Evolutionary conservation across 2,888 invertebrate species (phyloP), one percentile per base, ranked within the genome.

Genomic region (Epiblema foenella): DNA sequence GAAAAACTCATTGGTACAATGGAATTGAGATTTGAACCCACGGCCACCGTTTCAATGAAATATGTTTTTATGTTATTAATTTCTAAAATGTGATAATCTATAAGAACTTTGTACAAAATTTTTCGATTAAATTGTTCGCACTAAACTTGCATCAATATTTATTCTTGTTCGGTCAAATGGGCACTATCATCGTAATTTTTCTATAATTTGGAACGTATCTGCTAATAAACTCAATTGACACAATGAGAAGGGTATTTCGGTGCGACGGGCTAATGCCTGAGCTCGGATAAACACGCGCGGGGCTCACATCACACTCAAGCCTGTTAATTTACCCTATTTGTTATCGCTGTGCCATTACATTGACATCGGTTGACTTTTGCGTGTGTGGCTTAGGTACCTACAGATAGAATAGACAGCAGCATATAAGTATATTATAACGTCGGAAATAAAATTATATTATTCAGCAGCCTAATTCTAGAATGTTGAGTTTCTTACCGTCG

Each of bases 271-370:
- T 65, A 58, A 70, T 65, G 33, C 54, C 59, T 39, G 42, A 33
- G 69, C 56, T n/a, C 7, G 49, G 62, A 37, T 42, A 60, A 66
- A 66, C 70, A 71, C 64, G 58, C 15, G 17, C 24, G n/a, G 42
- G 20, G 54, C 66, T 65, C 66, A 66, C 65, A 60, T 65, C 70
- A 57, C 65, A 60, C 60, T 66, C 33, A 11, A 59, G 24, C 60
- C 59, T 56, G 49, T 71, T 66, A 60, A 71, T 71, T 71, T 56
- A 71, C 42, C 70, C 60, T 56, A 66, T 71, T 71, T 60, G 60
- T 66, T 71, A 66, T 59, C 54, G 49, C 15, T 66, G 59, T 46
- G 64, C 54, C 49, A 20, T 49, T 60, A 29, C 24, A 66, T 70
- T 56, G 70, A 71, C 60, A 66, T 24, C 46, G 70, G 66, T 66